Evolutionary conservation across 1,140 invertebrate species (phyloP), one percentile per base, ranked within the genome.

Genomic region (Pseudoatta argentina): DNA sequence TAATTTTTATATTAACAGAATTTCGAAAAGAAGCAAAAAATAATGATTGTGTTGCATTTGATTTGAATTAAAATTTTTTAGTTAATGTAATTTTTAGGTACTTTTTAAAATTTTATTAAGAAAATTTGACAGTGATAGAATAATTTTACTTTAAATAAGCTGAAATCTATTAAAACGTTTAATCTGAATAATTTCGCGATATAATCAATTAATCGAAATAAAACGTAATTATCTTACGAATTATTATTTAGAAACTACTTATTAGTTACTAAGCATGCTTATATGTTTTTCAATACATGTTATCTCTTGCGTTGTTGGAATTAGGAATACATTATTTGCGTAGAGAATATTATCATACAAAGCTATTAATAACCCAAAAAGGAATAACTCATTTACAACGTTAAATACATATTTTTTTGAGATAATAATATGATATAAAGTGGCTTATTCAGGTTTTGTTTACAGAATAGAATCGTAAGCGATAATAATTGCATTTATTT

Each of bases 331-430:
- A 18, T 79, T 81, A 81, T 72, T 71, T 81, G 51, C 34, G 34
- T 73, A 73, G 48, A 75, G 24, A 63, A 78, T 27, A 27, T 39
- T 89, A 89, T 89, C 88, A 21, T 39, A 44, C 55, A 44, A 24
- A 48, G 77, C 59, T 89, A 87, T 89, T 89, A 87, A 89, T 89
- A 87, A 30, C 64, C 14, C 1, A 10, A 77, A 63, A 78, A 18
- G 4, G 39, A 73, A 82, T 82, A 59, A 75, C 16, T 73, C 24
- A 34, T 73, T 75, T 6, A 14, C 3, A 39, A 24, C 5, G 7
- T 71, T 51, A 61, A n/a, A 61, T n/a, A 67, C 18, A 2, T 48
- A 63, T 34, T 27, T 27, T 30, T 51, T 83, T 14, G 21, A 73
- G 27, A 48, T 61, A 53, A 81, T 63, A 81, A 69, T 71, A 72